A percentile compares a stretch with the other conserved stretches of the same genome.
These are phyloP conservation scores for Griposia aprilina DNA, from an alignment of 2,888 invertebrate genomes.

Conservation along the genomic window DNA sequence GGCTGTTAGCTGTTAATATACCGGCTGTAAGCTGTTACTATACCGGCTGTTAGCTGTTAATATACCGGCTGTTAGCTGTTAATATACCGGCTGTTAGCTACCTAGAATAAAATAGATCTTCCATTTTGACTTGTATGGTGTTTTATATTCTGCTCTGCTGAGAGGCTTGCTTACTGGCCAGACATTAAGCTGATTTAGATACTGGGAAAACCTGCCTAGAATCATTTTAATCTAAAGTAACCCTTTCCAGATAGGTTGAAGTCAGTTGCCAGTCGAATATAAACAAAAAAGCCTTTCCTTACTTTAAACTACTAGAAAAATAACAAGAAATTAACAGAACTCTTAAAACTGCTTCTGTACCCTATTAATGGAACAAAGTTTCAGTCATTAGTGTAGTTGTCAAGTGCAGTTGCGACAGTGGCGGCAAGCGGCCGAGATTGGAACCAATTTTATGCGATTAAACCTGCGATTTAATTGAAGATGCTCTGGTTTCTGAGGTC, in stretches of 20 bases:
- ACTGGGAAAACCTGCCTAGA: not conserved
- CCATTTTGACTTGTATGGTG: not conserved
- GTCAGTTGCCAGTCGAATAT: not conserved
- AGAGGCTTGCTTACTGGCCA: not conserved
- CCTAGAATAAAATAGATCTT: not conserved
- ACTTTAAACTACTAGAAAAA: not conserved
- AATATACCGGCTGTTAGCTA: no score
- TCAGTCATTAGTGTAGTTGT: conserved; percentile 50
- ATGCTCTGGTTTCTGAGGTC: conserved; percentile 10
- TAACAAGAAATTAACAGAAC: conserved; percentile 1
- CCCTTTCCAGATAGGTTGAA: not conserved
- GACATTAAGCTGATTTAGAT: not conserved
- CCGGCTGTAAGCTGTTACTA: no score
- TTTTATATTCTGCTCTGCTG: no score
- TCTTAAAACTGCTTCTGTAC: conserved; percentile 19
- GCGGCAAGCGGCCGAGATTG: conserved; percentile 11
- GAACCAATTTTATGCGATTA: conserved; percentile 49
- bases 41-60: no score
- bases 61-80: no score
- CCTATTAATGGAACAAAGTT: conserved; percentile 37
- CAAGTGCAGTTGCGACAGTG: conserved; percentile 31
- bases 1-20: no score
- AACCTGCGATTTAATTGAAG: conserved; percentile 23
- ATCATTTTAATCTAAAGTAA: not conserved
- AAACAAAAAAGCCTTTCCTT: not conserved